These are phyloP conservation scores for Dromaius novaehollandiae DNA, from an alignment of 2,113 vertebrate species.

Conservation along the genomic window DNA sequence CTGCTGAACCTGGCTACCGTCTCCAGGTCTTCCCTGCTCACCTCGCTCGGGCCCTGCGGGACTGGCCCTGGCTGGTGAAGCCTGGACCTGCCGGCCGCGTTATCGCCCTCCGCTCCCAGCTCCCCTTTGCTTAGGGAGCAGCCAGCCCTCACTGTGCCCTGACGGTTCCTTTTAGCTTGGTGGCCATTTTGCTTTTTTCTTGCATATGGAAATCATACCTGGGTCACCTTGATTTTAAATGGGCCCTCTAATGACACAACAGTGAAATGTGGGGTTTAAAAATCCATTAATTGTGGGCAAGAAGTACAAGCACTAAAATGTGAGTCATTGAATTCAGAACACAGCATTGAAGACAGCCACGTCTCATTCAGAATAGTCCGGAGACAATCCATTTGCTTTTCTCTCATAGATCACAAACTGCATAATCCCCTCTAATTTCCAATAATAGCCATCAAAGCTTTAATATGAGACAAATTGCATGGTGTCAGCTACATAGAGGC, in stretches of 20 bases:
- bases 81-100: background rate
- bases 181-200: background rate
- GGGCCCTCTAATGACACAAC: background rate
- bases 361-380: background rate
- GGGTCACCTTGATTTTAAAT: background rate
- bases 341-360: background rate
- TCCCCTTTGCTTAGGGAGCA: background rate
- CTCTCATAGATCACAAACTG: background rate
- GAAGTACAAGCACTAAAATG: background rate
- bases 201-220: background rate
- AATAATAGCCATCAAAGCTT: background rate
- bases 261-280: background rate
- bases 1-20: background rate
- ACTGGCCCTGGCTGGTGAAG: background rate
- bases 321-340: background rate
- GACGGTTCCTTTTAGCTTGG: background rate
- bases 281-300: background rate
- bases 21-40: background rate
- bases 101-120: fast-evolving
- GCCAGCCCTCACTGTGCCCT: background rate
- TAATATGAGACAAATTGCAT: background rate
- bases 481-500: background rate
- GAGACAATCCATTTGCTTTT: background rate
- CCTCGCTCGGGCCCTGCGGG: background rate
- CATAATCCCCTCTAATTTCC: background rate